A percentile compares a stretch with the other conserved stretches of the same genome.
Evolutionary conservation across 2,113 vertebrate species (phyloP).

Genomic region (Macquaria ambigua): DNA sequence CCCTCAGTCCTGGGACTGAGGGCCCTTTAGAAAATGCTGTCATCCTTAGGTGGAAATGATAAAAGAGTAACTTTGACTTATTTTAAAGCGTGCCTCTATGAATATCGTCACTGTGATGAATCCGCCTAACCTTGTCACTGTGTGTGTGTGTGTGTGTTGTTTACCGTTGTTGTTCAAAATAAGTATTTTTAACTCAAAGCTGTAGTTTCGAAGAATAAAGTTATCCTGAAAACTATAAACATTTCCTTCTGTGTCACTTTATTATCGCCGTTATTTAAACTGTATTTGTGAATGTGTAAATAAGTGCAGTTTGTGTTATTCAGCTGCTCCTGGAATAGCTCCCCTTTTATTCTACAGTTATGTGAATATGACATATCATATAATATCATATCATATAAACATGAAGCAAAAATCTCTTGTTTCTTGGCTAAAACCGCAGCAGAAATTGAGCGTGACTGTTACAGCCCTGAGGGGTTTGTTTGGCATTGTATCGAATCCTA

Average conservation of each 20-base stretch:
- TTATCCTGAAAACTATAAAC: neutral
- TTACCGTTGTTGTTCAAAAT: constrained; percentile 2
- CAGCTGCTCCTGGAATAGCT: neutral
- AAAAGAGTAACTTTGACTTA: constrained; percentile 26
- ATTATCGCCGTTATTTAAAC: neutral
- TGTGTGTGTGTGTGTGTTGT: constrained; percentile 19
- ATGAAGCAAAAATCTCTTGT: constrained; percentile 1
- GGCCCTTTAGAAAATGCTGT: constrained; percentile 9
- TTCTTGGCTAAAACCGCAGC: constrained; percentile 20
- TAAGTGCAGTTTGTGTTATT: neutral
- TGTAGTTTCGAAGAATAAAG: constrained; percentile 68
- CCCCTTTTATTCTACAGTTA: neutral
- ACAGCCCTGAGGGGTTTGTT: constrained; percentile 32
- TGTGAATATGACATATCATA: neutral
- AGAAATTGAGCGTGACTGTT: constrained; percentile 43
- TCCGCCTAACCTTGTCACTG: neutral
- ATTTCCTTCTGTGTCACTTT: neutral
- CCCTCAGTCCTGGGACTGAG: constrained; percentile 21
- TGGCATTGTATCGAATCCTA: constrained; percentile 24
- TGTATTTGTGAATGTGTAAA: constrained; percentile 12
- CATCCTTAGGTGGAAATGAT: constrained; percentile 26
- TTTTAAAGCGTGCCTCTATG: constrained; percentile 47
- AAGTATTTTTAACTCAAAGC: constrained; percentile 58
- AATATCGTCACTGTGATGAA: constrained; percentile 56
- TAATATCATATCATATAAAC: neutral